Percentiles rank a stretch among this genome's conserved stretches.
Conservation (phyloP, 1,140 invertebrate species). For the Atopsyche davidsoni region DNA sequence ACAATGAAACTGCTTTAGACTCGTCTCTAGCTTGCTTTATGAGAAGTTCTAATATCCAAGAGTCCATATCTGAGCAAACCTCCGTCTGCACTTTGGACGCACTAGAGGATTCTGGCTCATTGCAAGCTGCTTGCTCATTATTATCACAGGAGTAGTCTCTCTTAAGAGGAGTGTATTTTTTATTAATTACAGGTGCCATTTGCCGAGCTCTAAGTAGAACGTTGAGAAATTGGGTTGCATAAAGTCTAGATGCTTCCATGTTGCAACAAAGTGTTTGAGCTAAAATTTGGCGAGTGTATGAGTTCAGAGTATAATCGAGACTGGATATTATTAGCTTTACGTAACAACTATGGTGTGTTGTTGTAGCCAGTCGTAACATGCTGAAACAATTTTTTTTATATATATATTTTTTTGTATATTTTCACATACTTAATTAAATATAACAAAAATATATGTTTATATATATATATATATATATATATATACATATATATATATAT, state of each 20-base stretch:
- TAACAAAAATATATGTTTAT: no score
- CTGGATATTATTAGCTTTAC: constrained; percentile 87
- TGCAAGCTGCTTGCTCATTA: constrained; percentile 28
- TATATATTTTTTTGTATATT: constrained; percentile 9
- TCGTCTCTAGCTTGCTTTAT: constrained; percentile 76
- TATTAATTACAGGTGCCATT: constrained; percentile 40
- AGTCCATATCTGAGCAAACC: constrained; percentile 52
- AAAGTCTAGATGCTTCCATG: constrained; percentile 72
- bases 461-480: no score
- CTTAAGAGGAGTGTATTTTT: no score
- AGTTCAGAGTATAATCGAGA: constrained; percentile 75
- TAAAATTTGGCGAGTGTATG: constrained; percentile 66
- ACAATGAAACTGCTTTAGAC: constrained; percentile 65
- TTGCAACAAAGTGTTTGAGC: constrained; percentile 59
- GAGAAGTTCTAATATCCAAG: constrained; percentile 79
- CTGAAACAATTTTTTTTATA: constrained; percentile 45
- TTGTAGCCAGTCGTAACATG: constrained; percentile 71
- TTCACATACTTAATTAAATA: background rate
- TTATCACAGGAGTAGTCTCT: constrained; percentile 31
- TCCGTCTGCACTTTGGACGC: no score
- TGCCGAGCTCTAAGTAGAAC: constrained; percentile 72
- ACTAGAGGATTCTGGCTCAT: background rate
- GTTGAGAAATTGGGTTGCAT: constrained; percentile 84
- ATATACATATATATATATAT: no score
- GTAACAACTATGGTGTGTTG: constrained; percentile 84